phyloP scores from a whole-genome alignment of 2,113 vertebrate genomes.

The Andinoacara biseriatus region DNA sequence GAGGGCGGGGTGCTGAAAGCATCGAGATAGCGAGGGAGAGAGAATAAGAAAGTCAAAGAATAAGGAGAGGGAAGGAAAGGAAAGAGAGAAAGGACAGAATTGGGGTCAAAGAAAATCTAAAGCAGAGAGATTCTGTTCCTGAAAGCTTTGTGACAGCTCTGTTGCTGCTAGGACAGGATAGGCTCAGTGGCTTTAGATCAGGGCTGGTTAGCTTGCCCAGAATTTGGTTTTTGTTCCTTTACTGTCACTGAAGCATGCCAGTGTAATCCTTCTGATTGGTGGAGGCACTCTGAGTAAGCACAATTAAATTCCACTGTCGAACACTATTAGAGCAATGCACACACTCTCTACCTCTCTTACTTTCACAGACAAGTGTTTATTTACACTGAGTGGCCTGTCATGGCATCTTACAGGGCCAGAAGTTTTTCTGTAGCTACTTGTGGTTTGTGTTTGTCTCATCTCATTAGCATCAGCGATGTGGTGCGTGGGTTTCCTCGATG shows the following conservation, averaged over 20 bases:
- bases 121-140: slow-evolving; percentile 5
- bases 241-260: slow-evolving; percentile 67
- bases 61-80: neutral
- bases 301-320: slow-evolving; percentile 29
- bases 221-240: slow-evolving; percentile 54
- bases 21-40: slow-evolving; percentile 20
- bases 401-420: slow-evolving; percentile 35
- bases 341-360: neutral
- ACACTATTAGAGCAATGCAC: slow-evolving; percentile 18
- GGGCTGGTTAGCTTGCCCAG: slow-evolving; percentile 51
- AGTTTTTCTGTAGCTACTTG: slow-evolving; percentile 25
- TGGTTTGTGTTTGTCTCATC: slow-evolving; percentile 44
- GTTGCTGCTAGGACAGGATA: slow-evolving; percentile 23
- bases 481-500: slow-evolving; percentile 32
- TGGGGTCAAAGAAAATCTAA: slow-evolving; percentile 12
- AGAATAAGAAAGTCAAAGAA: slow-evolving; percentile 30
- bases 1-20: slow-evolving; percentile 28
- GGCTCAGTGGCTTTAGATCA: slow-evolving; percentile 42
- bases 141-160: slow-evolving; percentile 44
- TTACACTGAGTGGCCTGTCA: slow-evolving; percentile 41
- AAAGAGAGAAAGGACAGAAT: neutral
- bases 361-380: slow-evolving; percentile 44
- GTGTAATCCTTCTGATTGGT: slow-evolving; percentile 64
- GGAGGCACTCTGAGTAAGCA: slow-evolving; percentile 33
- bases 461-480: slow-evolving; percentile 33